Percentiles rank a stretch among this genome's conserved stretches.
phyloP scores from a whole-genome alignment of 1,140 invertebrate genomes.

The Drosophila erecta region DNA sequence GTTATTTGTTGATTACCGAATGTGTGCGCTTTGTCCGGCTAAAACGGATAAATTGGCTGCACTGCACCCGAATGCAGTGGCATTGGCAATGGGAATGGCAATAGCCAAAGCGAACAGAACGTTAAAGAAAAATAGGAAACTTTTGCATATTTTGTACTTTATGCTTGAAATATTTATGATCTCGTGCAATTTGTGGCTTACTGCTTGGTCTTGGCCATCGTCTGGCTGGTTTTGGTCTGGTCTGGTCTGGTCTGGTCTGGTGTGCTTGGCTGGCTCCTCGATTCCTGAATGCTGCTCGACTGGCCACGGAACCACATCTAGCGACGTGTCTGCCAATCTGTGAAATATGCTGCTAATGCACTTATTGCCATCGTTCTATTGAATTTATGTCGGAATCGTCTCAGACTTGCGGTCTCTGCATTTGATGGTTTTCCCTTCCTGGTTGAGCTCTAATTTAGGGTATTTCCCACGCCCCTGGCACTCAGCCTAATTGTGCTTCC shows the following conservation, averaged over 20 bases:
- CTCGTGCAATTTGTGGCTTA: slow-evolving; percentile 83
- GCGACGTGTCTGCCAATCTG: slow-evolving; percentile 81
- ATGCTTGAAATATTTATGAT: slow-evolving; percentile 84
- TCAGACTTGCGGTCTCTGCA: slow-evolving; percentile 50
- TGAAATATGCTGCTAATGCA: slow-evolving; percentile 83
- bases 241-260: slow-evolving; percentile 7
- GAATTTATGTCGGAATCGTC: slow-evolving; percentile 75
- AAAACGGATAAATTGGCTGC: slow-evolving; percentile 23
- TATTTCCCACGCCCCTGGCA: slow-evolving; percentile 36
- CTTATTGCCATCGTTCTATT: slow-evolving; percentile 78
- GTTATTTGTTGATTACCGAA: not conserved
- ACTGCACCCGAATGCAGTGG: slow-evolving; percentile 18
- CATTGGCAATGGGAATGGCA: slow-evolving; percentile 51
- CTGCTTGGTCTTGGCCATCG: slow-evolving; percentile 70
- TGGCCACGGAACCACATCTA: slow-evolving; percentile 54
- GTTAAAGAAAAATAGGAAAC: slow-evolving; percentile 68
- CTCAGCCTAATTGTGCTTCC: slow-evolving; percentile 72
- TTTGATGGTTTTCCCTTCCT: slow-evolving; percentile 34
- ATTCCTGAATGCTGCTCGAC: slow-evolving; percentile 9
- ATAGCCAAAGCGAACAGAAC: slow-evolving; percentile 28
- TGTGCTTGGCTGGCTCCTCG: slow-evolving; percentile 10
- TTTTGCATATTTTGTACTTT: slow-evolving; percentile 83
- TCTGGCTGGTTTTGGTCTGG: slow-evolving; percentile 36
- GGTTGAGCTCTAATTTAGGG: slow-evolving; percentile 51
- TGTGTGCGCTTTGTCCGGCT: not conserved